These are phyloP conservation scores for Clupea harengus DNA, from an alignment of 2,113 vertebrate genomes.

Conservation along the genomic window DNA sequence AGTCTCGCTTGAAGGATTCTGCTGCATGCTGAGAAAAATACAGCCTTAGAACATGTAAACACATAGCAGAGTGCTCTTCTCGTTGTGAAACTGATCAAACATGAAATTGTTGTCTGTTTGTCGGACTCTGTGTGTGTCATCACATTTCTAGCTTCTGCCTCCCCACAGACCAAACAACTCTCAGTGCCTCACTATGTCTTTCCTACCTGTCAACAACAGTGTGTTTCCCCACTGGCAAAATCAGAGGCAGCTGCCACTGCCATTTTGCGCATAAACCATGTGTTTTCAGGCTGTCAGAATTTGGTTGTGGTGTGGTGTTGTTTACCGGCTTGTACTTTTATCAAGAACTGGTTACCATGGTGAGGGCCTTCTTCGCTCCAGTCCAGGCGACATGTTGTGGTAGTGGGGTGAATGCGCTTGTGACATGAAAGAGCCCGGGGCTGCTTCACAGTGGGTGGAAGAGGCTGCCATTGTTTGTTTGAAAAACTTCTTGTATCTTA, in stretches of 20 bases:
- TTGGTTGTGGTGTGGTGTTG: constrained; percentile 39
- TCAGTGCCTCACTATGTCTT: background rate
- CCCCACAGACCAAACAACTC: background rate
- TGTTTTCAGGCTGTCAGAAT: background rate
- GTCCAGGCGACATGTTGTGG: background rate
- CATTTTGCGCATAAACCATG: background rate
- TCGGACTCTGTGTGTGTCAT: constrained; percentile 7
- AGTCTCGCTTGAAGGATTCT: background rate
- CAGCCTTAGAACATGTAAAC: background rate
- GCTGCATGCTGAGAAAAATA: background rate
- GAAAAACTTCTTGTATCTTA: background rate
- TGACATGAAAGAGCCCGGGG: background rate
- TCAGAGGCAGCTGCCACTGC: constrained; percentile 1
- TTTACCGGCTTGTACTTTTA: constrained; percentile 43
- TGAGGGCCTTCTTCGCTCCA: constrained; percentile 38
- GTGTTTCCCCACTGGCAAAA: background rate
- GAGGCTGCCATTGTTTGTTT: background rate
- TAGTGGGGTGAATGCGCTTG: background rate
- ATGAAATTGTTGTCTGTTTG: background rate
- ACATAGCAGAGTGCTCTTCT: background rate
- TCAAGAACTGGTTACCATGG: constrained; percentile 45
- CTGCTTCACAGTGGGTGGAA: background rate
- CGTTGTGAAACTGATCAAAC: background rate
- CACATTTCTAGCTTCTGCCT: background rate
- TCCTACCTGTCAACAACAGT: background rate